Evolutionary conservation across 2,113 vertebrate genomes (phyloP).

Genomic region (Oreochromis niloticus): DNA sequence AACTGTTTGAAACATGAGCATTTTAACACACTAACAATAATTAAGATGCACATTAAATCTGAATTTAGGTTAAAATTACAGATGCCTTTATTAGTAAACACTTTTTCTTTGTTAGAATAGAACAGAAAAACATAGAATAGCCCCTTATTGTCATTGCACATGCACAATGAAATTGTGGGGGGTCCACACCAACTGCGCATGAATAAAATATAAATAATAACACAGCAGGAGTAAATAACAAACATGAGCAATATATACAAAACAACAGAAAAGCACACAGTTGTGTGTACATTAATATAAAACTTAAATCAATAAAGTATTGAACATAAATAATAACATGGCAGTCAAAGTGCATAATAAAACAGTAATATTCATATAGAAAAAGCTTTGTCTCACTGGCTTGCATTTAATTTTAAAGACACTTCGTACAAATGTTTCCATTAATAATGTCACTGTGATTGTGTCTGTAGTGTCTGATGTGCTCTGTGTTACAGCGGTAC

Average conservation of each 20-base stretch:
- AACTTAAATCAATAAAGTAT: neutral
- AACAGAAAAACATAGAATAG: accelerated
- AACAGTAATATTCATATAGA: neutral
- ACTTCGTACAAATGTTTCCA: neutral
- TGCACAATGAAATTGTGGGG: too few species aligned
- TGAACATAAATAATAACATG: neutral
- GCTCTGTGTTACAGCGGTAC: neutral
- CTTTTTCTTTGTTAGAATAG: neutral
- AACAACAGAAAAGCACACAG: neutral
- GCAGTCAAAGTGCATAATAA: neutral
- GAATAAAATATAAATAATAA: neutral
- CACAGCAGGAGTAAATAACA: neutral
- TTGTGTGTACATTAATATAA: accelerated
- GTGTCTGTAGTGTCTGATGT: neutral
- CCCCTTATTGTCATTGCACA: neutral
- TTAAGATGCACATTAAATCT: neutral
- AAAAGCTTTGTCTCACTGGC: neutral
- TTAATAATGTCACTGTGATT: neutral
- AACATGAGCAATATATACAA: neutral
- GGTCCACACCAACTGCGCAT: neutral
- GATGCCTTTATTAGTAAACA: neutral
- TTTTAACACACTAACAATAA: neutral
- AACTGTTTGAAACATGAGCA: accelerated
- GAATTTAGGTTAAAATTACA: neutral
- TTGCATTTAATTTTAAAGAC: neutral